Evolutionary conservation across 2,113 vertebrate species (phyloP), one percentile per base, ranked within the genome.

Genomic region (Tinamus guttatus): DNA sequence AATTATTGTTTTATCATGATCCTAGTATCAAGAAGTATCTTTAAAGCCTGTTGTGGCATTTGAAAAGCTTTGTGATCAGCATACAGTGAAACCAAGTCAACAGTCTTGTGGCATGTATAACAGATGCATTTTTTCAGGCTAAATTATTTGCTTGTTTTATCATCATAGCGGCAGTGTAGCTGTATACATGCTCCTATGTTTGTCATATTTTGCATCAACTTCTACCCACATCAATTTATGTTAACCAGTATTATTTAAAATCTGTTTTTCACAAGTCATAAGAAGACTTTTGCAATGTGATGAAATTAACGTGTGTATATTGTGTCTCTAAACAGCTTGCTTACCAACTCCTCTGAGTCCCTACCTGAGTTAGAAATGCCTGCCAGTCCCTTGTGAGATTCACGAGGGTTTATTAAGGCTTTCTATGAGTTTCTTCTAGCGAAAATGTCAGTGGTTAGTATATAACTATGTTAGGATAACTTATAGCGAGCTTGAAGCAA

Each of bases 401-500:
- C 81, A 83, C 43, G 51, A 62, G 56, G 45, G 16, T 91, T 90
- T 92, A 86, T 94, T 92, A 93, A 85, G 88, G 30, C 47, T 73
- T 90, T 47, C 67, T 89, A 60, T 8, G 8, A 89, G 75, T 87
- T 90, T 78, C 36, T 87, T 89, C 49, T 74, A 93, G 51, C 0
- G 7, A 76, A 94, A 96, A 95, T 90, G 80, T 94, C 92, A 85
- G 70, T 90, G 83, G 69, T 84, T 90, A 90, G 32, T 87, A 45
- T 69, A 59, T 69, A 87, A 92, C 83, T 87, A 17, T 77, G 71
- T 91, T 95, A 88, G 40, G 73, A 91, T 84, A 94, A 93, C 56
- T 88, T 91, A 93, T 2, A 94, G 84, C 69, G 79, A 81, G 43
- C 64, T 95, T 90, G 77, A 86, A 96, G 59, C 74, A 90, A 93